phyloP scores from a whole-genome alignment of 2,113 vertebrate genomes.

The Nematolebias whitei region DNA sequence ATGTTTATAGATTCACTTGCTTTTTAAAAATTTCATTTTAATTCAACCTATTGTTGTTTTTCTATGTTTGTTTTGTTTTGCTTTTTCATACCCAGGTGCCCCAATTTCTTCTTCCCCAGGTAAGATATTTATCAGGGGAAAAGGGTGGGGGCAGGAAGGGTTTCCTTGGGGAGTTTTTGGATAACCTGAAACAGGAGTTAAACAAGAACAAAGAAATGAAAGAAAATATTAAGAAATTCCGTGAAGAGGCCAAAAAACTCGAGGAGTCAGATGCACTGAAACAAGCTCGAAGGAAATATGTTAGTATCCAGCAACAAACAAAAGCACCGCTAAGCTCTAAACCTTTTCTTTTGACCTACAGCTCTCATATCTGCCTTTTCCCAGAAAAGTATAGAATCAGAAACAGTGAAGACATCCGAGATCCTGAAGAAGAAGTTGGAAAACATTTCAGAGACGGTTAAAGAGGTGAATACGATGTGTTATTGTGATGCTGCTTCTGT shows the following conservation, averaged over 20 bases:
- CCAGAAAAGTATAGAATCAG: constrained; percentile 95
- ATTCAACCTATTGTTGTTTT: not conserved
- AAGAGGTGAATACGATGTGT: constrained; percentile 82
- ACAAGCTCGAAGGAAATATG: constrained; percentile 94
- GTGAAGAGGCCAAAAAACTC: constrained; percentile 91
- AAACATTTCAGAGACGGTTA: constrained; percentile 87
- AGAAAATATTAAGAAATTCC: constrained; percentile 94
- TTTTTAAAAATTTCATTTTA: not conserved
- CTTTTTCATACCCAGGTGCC: constrained; percentile 25
- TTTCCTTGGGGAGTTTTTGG: constrained; percentile 91
- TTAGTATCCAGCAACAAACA: constrained; percentile 72
- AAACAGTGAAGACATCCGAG: constrained; percentile 92
- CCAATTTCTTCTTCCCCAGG: constrained; percentile 44
- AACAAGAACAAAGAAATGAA: constrained; percentile 97
- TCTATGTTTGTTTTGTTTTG: too few species aligned
- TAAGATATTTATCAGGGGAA: constrained; percentile 68
- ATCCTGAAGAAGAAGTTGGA: constrained; percentile 90
- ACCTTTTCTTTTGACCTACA: not conserved
- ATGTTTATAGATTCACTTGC: too few species aligned
- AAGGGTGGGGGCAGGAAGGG: constrained; percentile 84
- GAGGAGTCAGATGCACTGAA: constrained; percentile 92
- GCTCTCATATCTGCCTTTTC: not conserved
- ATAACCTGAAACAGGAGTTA: constrained; percentile 93
- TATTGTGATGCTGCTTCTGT: not conserved
- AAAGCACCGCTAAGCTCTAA: not conserved